phyloP scores from a whole-genome alignment of 2,797 vertebrate genomes.

The Danio albolineatus region DNA sequence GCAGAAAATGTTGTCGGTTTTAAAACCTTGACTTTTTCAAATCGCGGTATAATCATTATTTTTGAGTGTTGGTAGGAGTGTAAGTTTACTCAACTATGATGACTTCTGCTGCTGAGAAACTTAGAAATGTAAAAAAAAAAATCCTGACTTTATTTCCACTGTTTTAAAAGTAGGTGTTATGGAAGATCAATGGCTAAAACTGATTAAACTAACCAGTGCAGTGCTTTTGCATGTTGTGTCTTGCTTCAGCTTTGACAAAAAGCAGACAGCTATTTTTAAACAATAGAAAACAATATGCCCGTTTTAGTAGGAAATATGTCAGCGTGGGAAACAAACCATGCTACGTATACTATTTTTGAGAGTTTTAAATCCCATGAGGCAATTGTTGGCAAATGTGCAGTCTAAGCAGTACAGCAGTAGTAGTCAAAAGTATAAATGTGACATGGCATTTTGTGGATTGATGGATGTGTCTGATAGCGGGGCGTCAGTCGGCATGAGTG shows the following conservation, averaged over 20 bases:
- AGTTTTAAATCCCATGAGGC: not conserved
- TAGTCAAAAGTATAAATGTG: not conserved
- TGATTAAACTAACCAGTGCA: not conserved
- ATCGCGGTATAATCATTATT: too few species aligned
- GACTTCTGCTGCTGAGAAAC: too few species aligned
- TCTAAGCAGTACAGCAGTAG: not conserved
- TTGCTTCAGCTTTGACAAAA: not conserved
- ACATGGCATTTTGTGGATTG: not conserved
- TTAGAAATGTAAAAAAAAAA: too few species aligned
- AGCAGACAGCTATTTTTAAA: not conserved
- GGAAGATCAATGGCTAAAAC: not conserved
- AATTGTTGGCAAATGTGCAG: not conserved
- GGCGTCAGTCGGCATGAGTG: not conserved
- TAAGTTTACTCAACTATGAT: too few species aligned
- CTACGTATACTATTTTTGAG: not conserved
- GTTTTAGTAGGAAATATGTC: not conserved
- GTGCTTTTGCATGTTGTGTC: not conserved
- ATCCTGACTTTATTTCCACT: too few species aligned
- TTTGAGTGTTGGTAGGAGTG: too few species aligned
- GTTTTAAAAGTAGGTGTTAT: not conserved
- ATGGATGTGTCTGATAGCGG: not conserved
- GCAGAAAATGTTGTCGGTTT: too few species aligned
- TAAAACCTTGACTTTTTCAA: too few species aligned
- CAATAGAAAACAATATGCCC: not conserved
- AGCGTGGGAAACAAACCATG: not conserved